Evolutionary conservation across 2,797 vertebrate species (phyloP).

Genomic region (Urophycis tenuis): DNA sequence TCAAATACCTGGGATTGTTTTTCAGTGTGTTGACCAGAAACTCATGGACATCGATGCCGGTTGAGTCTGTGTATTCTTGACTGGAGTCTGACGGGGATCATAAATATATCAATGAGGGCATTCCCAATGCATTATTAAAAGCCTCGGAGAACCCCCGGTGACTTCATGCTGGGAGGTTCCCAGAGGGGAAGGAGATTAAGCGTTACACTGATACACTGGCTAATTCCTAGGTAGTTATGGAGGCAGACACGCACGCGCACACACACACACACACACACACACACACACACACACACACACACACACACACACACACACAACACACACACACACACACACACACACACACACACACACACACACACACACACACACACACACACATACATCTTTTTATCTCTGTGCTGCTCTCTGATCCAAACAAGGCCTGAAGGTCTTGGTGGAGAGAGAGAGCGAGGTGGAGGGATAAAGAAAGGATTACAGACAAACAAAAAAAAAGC

Average conservation of each 20-base stretch:
- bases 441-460: slow-evolving; percentile 18
- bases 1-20: slow-evolving; percentile 88
- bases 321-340: slow-evolving; percentile 25
- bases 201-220: slow-evolving; percentile 6
- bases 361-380: slow-evolving; percentile 13
- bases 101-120: background rate
- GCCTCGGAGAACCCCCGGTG: background rate
- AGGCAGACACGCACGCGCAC: slow-evolving; percentile 6
- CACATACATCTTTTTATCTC: slow-evolving; percentile 39
- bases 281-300: slow-evolving; percentile 8
- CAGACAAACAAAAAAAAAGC: slow-evolving; percentile 15
- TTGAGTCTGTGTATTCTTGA: slow-evolving; percentile 99
- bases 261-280: slow-evolving; percentile 14
- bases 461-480: background rate
- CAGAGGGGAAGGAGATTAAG: slow-evolving; percentile 1
- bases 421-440: slow-evolving; percentile 34
- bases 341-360: slow-evolving; percentile 20
- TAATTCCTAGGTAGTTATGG: slow-evolving; percentile 18
- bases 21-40: slow-evolving; percentile 99
- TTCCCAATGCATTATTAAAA: slow-evolving; percentile 2
- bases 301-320: slow-evolving; percentile 18
- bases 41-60: slow-evolving; percentile 97
- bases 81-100: slow-evolving; percentile 83
- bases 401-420: slow-evolving; percentile 23
- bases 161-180: background rate